Evolutionary conservation across 1,140 invertebrate species (phyloP).

Genomic region (Ladona fulva): DNA sequence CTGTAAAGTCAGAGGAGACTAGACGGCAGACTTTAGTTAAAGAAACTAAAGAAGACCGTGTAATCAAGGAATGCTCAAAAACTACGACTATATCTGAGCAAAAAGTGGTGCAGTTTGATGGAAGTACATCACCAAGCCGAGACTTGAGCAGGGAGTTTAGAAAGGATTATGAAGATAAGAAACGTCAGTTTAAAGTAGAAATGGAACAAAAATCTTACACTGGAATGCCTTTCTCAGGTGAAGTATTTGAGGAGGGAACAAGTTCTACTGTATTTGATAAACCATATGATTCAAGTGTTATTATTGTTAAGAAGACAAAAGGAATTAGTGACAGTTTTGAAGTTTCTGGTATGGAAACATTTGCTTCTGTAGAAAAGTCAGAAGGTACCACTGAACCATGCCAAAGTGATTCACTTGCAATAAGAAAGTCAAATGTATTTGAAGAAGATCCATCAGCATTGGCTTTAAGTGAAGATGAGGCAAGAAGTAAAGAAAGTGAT

Average conservation of each 20-base stretch:
- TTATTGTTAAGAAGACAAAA: no score
- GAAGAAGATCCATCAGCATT: neutral
- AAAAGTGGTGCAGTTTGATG: neutral
- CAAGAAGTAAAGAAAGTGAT: conserved; percentile 4
- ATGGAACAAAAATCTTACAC: conserved; percentile 21
- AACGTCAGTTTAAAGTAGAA: conserved; percentile 27
- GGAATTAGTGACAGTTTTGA: no score
- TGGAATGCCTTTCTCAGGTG: neutral
- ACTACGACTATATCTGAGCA: neutral
- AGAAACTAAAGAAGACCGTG: neutral
- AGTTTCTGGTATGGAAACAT: neutral
- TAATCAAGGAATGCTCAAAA: neutral
- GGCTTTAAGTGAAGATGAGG: neutral
- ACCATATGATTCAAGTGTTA: neutral
- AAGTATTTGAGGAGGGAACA: neutral
- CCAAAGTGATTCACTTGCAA: neutral
- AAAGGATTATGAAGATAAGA: conserved; percentile 27
- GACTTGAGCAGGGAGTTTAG: neutral
- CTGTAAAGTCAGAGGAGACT: neutral
- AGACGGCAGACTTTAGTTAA: neutral
- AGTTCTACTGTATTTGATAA: neutral
- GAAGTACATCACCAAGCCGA: neutral
- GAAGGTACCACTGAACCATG: neutral
- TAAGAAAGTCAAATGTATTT: no score
- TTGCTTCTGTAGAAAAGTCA: neutral